Base-by-base conservation (phyloP, 2,888 invertebrate genomes). In the Tenthredo mesomela region DNA sequence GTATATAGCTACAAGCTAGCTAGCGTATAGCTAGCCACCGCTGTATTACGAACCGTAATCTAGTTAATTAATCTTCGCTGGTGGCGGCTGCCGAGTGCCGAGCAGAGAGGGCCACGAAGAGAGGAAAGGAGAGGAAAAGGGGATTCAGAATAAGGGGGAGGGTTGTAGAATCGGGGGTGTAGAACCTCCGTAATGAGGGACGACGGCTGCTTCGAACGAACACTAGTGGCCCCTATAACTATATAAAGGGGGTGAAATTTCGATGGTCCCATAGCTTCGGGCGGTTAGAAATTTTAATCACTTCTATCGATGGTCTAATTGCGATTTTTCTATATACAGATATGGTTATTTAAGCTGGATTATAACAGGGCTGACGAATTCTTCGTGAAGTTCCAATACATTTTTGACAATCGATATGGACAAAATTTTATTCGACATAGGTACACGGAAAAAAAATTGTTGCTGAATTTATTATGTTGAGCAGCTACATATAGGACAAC, bases 61-160 rank as follows among this genome's bases (percentile, higher is more conserved):
- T 91, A 90, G 90, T 92, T 93, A 92, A 93, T 93, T 93, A 93
- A 93, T 92, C 92, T 92, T 89, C 89, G 89, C 90, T 89, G 89
- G 88, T 89, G 91, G 89, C 89, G 86, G 86, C 86, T 86, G 86
- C 87, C 85, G 86, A 88, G 87, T 86, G 86, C 87, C 85, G 71
- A 29, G 67, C 9, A 82, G 67, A 77, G 85, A 84, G 84, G 85
- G 82, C 82, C 21, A 47, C 50, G 54, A 58, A 54, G 83, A 67
- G 37, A 67, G 67, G 83, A 67, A 25, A 25, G 70, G 54, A n/a
- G 58, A 37, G 47, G 83, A 50, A 54, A 29, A 47, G 40, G 70
- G 50, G 61, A 50, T 58, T 58, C 12, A 33, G 73, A 71, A 37
- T 21, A 21, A 67, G 61, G 12, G 73, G 73, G 73, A 33, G 67